phyloP scores from a whole-genome alignment of 2,113 vertebrate genomes.

The Reinhardtius hippoglossoides region DNA sequence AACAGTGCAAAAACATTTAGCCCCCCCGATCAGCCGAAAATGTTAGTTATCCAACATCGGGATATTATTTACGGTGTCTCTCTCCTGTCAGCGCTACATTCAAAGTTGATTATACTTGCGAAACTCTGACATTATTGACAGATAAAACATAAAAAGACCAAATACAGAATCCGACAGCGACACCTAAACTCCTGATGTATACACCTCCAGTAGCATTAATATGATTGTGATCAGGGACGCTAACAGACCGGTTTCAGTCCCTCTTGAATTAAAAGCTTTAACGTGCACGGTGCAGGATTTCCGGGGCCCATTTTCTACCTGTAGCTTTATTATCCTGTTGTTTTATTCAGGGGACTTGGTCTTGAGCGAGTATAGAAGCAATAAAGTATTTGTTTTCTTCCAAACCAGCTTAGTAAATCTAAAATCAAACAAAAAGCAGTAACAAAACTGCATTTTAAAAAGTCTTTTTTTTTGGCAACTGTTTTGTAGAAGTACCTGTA shows the following conservation, averaged over 20 bases:
- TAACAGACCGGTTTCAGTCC: neutral
- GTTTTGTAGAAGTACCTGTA: slow-evolving; percentile 17
- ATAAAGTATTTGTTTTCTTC: slow-evolving; percentile 11
- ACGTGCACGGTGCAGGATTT: neutral
- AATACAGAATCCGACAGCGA: slow-evolving; percentile 20
- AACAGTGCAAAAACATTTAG: slow-evolving; percentile 75
- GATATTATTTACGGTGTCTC: slow-evolving; percentile 15
- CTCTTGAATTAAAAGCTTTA: slow-evolving; percentile 32
- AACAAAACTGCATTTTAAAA: neutral
- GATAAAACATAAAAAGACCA: slow-evolving; percentile 23
- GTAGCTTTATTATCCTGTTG: neutral
- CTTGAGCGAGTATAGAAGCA: slow-evolving; percentile 37
- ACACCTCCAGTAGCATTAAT: neutral
- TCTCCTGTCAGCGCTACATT: slow-evolving; percentile 64
- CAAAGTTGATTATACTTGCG: slow-evolving; percentile 61
- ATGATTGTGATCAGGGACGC: slow-evolving; percentile 27
- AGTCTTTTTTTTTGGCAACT: slow-evolving; percentile 35
- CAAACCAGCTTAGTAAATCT: slow-evolving; percentile 15
- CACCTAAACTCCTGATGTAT: neutral
- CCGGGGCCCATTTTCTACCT: slow-evolving; percentile 17
- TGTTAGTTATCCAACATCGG: slow-evolving; percentile 27
- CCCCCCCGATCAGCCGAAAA: slow-evolving; percentile 17
- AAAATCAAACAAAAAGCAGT: slow-evolving; percentile 23
- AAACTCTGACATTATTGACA: neutral
- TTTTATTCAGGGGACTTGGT: slow-evolving; percentile 2